Percentiles rank a stretch among this genome's conserved stretches.
These are phyloP conservation scores for Araneus ventricosus DNA, from an alignment of 1,140 invertebrate species.

Conservation along the genomic window DNA sequence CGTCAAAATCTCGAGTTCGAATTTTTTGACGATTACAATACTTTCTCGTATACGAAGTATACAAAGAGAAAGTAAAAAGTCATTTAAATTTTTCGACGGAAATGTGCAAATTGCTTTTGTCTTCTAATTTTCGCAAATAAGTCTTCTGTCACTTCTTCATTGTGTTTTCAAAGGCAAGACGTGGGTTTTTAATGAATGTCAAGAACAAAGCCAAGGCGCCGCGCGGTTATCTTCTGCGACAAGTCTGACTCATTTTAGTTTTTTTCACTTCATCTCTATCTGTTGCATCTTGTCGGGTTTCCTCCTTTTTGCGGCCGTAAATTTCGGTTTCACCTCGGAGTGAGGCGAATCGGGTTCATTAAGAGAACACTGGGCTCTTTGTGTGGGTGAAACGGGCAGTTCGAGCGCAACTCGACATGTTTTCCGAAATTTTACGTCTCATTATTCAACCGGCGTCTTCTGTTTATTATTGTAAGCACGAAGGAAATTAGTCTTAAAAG, in stretches of 20 bases:
- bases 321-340: not conserved
- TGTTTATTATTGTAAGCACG: not conserved
- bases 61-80: too few species aligned
- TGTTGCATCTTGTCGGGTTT: not conserved
- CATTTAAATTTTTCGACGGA: too few species aligned
- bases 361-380: not conserved
- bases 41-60: too few species aligned
- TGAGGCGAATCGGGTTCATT: not conserved
- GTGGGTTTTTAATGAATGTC: too few species aligned
- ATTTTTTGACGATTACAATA: too few species aligned
- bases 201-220: not conserved
- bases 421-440: not conserved
- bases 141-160: not conserved
- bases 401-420: not conserved
- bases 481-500: not conserved
- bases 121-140: not conserved
- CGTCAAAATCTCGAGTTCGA: too few species aligned
- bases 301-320: not conserved
- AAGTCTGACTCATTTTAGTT: not conserved
- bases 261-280: not conserved
- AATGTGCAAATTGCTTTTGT: too few species aligned
- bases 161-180: not conserved
- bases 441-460: not conserved
- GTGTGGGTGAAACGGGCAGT: conserved; percentile 6
- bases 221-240: not conserved